These are phyloP conservation scores for Mirounga angustirostris DNA, from an alignment of 2,113 vertebrate species.

Conservation along the genomic window DNA sequence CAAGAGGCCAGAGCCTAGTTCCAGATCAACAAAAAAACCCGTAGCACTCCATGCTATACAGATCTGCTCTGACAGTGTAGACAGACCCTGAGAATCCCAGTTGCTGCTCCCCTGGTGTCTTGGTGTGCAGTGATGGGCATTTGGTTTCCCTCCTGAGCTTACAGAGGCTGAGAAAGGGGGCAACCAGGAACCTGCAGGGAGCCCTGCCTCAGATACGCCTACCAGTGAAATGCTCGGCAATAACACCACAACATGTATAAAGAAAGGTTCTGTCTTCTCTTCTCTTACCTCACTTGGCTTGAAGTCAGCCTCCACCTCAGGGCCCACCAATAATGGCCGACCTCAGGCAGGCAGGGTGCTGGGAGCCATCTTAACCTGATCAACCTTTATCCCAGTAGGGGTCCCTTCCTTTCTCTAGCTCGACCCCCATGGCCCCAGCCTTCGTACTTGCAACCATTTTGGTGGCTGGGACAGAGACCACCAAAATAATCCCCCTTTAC, in stretches of 20 bases:
- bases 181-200: not conserved
- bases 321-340: not conserved
- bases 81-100: not conserved
- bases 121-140: not conserved
- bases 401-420: not conserved
- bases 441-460: not conserved
- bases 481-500: not conserved
- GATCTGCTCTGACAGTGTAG: not conserved
- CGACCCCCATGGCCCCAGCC: not conserved
- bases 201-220: not conserved
- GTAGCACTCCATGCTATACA: not conserved
- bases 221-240: not conserved
- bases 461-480: not conserved
- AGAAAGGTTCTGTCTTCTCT: constrained; percentile 11
- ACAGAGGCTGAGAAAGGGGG: not conserved
- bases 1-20: not conserved
- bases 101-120: not conserved
- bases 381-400: not conserved
- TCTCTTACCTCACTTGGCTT: not conserved
- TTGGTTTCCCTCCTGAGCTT: constrained; percentile 11
- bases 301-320: not conserved
- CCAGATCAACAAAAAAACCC: not conserved
- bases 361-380: not conserved
- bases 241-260: not conserved
- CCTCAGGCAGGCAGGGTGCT: not conserved